Evolutionary conservation across 1,140 invertebrate genomes (phyloP), one percentile per base, ranked within the genome.

Genomic region (Tetraneura akinire): DNA sequence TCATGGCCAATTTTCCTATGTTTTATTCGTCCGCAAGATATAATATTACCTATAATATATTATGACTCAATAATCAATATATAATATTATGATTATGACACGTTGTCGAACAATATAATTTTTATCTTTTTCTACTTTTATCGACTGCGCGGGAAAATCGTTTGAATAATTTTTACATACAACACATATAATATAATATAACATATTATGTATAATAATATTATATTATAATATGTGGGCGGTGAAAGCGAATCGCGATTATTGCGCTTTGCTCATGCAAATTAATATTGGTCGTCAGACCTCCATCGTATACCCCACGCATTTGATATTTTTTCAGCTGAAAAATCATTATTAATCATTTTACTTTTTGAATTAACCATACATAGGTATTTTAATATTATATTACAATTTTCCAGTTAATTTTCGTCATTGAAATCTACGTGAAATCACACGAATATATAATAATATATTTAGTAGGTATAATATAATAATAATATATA

Each of bases 201-300:
- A 37, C 32, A 37, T n/a, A n/a, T n/a, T n/a, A n/a, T n/a, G n/a
- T n/a, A n/a, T n/a, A n/a, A n/a, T n/a, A n/a, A n/a, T n/a, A n/a
- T n/a, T n/a, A n/a, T n/a, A n/a, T n/a, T n/a, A 21, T 66, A 68
- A 68, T 18, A n/a, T 18, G 37, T 23, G 23, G 53, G 29, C n/a
- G 29, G 71, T 74, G 71, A 74, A 74, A 74, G 71, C 51, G 71
- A 74, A 74, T 55, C 71, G 37, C 49, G 51, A 51, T 73, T 26
- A 29, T 73, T 53, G 26, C 23, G 18, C 1, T n/a, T 73, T 53
- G 26, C 23, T 9, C 1, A 29, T 68, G 64, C 14, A 68, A 14
- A 68, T 68, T 68, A n/a, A n/a, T n/a, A n/a, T n/a, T n/a, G n/a
- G n/a, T n/a, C n/a, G n/a, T 14, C 62, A 11, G 32, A 37, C 3